Conservation (phyloP, 2,888 invertebrate species). For the Aporophyla lueneburgensis region DNA sequence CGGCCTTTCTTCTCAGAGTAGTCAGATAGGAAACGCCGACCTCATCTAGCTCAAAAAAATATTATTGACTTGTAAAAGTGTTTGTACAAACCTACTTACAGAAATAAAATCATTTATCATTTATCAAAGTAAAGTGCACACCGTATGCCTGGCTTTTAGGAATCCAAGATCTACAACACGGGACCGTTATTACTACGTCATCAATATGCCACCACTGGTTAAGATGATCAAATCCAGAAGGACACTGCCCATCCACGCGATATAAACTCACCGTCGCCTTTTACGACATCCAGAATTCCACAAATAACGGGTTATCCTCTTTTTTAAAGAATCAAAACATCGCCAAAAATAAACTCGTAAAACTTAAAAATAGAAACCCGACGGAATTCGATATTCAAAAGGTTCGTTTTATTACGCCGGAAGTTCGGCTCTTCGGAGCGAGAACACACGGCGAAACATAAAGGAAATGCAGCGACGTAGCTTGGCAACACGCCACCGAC, state of each 20-base stretch:
- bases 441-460: conserved; percentile 38
- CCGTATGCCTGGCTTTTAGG: neutral
- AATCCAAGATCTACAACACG: neutral
- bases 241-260: neutral
- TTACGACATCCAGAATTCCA: neutral
- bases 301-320: neutral
- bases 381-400: conserved; percentile 39
- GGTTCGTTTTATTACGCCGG: conserved; percentile 55
- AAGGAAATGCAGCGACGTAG: conserved; percentile 64
- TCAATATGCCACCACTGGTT: neutral
- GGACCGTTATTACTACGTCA: neutral
- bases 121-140: neutral
- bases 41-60: too few relatives aligned
- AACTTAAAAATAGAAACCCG: conserved; percentile 22
- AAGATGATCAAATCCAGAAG: neutral
- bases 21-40: too few relatives aligned
- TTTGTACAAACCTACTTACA: too few relatives aligned
- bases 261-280: neutral
- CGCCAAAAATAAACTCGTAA: conserved; percentile 28
- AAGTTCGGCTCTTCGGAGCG: conserved; percentile 55
- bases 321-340: neutral
- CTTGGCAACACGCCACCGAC: conserved; percentile 63
- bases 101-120: too few relatives aligned
- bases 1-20: too few relatives aligned
- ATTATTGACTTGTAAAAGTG: too few relatives aligned